A percentile compares a stretch with the other conserved stretches of the same genome.
phyloP scores from a whole-genome alignment of 2,888 invertebrate species.

The Drosophila anomelani region DNA sequence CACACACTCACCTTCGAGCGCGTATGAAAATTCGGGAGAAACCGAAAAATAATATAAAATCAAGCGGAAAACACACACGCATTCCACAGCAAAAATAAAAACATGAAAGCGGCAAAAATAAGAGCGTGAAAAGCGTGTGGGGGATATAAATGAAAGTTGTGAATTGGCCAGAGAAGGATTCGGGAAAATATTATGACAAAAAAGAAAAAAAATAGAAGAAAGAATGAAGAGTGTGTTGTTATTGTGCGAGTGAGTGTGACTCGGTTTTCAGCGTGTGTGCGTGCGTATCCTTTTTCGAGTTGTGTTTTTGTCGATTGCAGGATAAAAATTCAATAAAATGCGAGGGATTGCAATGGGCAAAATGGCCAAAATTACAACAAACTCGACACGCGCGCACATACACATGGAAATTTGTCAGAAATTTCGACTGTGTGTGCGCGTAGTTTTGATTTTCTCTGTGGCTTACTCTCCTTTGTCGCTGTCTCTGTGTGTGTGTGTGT shows the following conservation, averaged over 20 bases:
- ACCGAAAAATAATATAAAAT: slow-evolving; percentile 12
- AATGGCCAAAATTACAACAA: slow-evolving; percentile 68
- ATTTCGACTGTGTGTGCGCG: slow-evolving; percentile 71
- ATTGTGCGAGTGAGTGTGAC: slow-evolving; percentile 58
- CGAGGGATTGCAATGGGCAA: slow-evolving; percentile 75
- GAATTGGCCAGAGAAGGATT: slow-evolving; percentile 12
- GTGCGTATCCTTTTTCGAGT: slow-evolving; percentile 44
- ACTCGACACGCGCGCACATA: slow-evolving; percentile 33
- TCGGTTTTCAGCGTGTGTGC: slow-evolving; percentile 23
- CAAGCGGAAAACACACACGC: slow-evolving; percentile 19
- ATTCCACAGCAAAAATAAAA: not conserved
- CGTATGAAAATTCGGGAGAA: slow-evolving; percentile 42
- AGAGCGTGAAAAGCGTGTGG: slow-evolving; percentile 9
- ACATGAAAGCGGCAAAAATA: slow-evolving; percentile 5
- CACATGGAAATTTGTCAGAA: slow-evolving; percentile 58
- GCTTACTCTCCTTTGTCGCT: slow-evolving; percentile 61
- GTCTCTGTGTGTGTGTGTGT: slow-evolving; percentile 33
- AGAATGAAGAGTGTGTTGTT: slow-evolving; percentile 57
- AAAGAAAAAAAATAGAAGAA: not conserved
- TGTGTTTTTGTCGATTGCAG: slow-evolving; percentile 37
- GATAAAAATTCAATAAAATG: slow-evolving; percentile 81
- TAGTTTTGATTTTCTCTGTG: slow-evolving; percentile 80
- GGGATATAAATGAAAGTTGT: slow-evolving; percentile 14
- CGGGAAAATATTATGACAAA: slow-evolving; percentile 73
- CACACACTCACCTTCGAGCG: slow-evolving; percentile 48